Conservation (phyloP, 2,113 vertebrate genomes). For the Thalassoma bifasciatum region DNA sequence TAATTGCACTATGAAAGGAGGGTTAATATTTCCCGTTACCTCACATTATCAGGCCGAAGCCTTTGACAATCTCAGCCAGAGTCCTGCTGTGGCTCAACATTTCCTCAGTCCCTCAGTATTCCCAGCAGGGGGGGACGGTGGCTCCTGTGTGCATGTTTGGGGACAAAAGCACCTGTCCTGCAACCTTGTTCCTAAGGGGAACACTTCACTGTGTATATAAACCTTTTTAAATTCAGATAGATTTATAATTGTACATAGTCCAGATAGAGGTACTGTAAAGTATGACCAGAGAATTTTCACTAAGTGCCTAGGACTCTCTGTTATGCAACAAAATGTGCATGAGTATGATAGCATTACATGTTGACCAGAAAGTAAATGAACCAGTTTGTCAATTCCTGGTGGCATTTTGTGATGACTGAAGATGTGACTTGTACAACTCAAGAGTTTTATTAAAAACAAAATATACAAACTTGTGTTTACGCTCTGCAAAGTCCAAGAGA, state of each 20-base stretch:
- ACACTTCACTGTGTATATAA: constrained; percentile 22
- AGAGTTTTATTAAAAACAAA: constrained; percentile 60
- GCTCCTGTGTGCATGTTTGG: constrained; percentile 8
- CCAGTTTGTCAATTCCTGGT: constrained; percentile 36
- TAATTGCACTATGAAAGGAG: constrained; percentile 79
- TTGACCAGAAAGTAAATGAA: constrained; percentile 54
- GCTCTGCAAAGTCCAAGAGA: not conserved
- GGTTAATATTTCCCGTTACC: constrained; percentile 66
- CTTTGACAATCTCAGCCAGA: constrained; percentile 72
- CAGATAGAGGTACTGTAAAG: constrained; percentile 67
- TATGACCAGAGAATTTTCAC: constrained; percentile 66
- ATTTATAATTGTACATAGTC: constrained; percentile 63
- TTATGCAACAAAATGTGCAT: constrained; percentile 64
- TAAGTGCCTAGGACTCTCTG: constrained; percentile 73
- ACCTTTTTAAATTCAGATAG: constrained; percentile 33
- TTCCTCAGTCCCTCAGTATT: constrained; percentile 56
- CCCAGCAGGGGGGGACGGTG: constrained; percentile 27
- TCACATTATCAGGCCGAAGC: constrained; percentile 68
- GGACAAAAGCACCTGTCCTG: constrained; percentile 24
- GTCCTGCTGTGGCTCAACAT: constrained; percentile 52
- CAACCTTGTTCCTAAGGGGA: constrained; percentile 3
- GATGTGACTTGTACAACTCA: constrained; percentile 17
- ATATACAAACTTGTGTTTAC: constrained; percentile 36
- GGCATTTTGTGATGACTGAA: constrained; percentile 46
- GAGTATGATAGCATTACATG: constrained; percentile 61